Evolutionary conservation across 30 jellyfish, hydroid and myxozoan genomes (phyloP).

Genomic region (Sanderia malayensis): DNA sequence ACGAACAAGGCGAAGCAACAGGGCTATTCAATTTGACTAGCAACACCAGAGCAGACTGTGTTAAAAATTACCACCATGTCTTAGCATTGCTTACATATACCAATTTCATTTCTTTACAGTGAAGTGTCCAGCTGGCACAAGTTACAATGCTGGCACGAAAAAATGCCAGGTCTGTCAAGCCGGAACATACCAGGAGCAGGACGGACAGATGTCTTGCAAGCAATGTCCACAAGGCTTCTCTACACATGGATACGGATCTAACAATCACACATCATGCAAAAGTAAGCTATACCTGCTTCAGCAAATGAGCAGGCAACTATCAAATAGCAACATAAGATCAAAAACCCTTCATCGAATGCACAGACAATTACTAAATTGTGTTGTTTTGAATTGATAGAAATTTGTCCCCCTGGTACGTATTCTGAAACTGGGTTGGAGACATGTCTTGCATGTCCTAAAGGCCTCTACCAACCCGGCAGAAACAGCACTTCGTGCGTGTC

Average conservation of each 20-base stretch:
- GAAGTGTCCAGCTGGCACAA: slow-evolving; percentile 75
- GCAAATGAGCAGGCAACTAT: too few relatives aligned
- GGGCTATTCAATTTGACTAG: too few relatives aligned
- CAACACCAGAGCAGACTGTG: too few relatives aligned
- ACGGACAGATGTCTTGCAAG: slow-evolving; percentile 64
- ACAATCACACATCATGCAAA: slow-evolving; percentile 57
- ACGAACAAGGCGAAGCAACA: too few relatives aligned
- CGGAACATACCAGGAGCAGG: slow-evolving; percentile 78
- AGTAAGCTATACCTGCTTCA: too few relatives aligned
- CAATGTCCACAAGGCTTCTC: slow-evolving; percentile 55
- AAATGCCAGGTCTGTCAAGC: slow-evolving; percentile 64
- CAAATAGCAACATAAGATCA: too few relatives aligned
- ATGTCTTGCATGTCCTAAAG: slow-evolving; percentile 76
- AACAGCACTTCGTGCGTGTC: slow-evolving; percentile 63
- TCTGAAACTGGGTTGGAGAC: slow-evolving; percentile 56
- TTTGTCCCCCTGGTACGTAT: slow-evolving; percentile 86
- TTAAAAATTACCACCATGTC: too few relatives aligned
- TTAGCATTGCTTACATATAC: too few relatives aligned
- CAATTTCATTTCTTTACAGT: slow-evolving; percentile 12
- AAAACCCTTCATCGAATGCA: too few relatives aligned
- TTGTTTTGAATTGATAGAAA: slow-evolving; percentile 45
- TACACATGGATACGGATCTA: slow-evolving; percentile 48
- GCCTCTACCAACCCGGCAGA: slow-evolving; percentile 68
- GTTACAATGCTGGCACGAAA: slow-evolving; percentile 27
- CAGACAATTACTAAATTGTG: too few relatives aligned